Conservation (phyloP, 2,113 vertebrate species). For the Nematolebias whitei region DNA sequence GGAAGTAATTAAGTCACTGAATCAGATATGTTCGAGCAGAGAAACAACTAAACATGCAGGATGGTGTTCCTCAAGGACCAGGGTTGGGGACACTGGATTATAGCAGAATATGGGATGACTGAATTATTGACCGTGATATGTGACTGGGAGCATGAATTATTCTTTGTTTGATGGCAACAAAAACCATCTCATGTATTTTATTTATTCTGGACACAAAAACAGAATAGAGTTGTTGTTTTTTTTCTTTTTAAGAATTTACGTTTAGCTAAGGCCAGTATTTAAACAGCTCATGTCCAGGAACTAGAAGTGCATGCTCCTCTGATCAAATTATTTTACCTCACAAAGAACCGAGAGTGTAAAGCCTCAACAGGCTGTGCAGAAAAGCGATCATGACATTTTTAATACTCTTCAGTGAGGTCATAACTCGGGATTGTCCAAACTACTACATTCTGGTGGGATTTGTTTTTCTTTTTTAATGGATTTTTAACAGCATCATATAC, state of each 20-base stretch:
- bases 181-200: background rate
- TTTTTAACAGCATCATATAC: background rate
- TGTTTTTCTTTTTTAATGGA: background rate
- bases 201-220: background rate
- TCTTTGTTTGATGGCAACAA: background rate
- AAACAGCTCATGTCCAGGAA: background rate
- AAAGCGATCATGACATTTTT: conserved; percentile 26
- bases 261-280: background rate
- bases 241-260: too few species aligned
- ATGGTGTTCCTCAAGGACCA: too few species aligned
- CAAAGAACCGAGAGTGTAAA: conserved; percentile 20
- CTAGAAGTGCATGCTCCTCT: background rate
- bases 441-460: too few species aligned
- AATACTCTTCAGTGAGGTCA: conserved; percentile 46
- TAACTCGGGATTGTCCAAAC: background rate
- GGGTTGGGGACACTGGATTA: too few species aligned
- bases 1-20: too few species aligned
- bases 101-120: too few species aligned
- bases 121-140: too few species aligned
- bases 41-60: too few species aligned
- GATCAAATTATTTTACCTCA: conserved; percentile 42
- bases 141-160: background rate
- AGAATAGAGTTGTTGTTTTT: too few species aligned
- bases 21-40: too few species aligned
- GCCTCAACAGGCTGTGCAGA: conserved; percentile 26